phyloP scores from a whole-genome alignment of 2,888 invertebrate genomes.

The Ophonus ardosiacus region DNA sequence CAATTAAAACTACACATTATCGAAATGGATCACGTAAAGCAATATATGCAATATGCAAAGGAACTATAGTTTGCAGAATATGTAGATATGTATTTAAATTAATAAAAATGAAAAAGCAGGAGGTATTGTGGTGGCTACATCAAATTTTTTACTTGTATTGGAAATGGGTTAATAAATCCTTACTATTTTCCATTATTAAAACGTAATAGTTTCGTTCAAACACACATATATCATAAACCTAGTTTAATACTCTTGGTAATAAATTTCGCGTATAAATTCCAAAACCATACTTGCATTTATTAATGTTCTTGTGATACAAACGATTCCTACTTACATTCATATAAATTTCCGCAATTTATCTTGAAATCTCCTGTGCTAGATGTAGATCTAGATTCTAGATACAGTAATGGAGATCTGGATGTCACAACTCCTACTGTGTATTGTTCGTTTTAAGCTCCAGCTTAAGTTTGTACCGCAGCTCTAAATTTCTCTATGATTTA shows the following conservation, averaged over 20 bases:
- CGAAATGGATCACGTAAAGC: no score
- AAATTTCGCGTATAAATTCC: neutral
- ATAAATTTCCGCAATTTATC: constrained; percentile 13
- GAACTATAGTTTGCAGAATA: no score
- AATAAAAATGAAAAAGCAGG: no score
- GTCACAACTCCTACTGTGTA: constrained; percentile 10
- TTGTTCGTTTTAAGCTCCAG: constrained; percentile 43
- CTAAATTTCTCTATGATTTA: neutral
- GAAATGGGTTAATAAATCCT: no score
- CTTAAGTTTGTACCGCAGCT: constrained; percentile 30
- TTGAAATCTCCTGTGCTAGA: neutral
- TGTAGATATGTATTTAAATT: no score
- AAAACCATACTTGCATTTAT: neutral
- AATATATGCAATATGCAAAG: no score
- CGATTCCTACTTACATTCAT: neutral
- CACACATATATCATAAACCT: no score
- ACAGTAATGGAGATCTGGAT: constrained; percentile 3
- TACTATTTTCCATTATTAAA: no score
- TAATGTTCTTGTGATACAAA: neutral
- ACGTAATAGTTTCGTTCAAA: no score
- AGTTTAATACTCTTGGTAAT: neutral
- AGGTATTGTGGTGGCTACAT: no score
- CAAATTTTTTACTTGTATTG: no score
- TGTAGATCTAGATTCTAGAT: neutral
- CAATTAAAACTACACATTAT: no score